These are phyloP conservation scores for Pseudococcus jackbeardsleyi DNA, from an alignment of 2,888 invertebrate species.

Conservation along the genomic window DNA sequence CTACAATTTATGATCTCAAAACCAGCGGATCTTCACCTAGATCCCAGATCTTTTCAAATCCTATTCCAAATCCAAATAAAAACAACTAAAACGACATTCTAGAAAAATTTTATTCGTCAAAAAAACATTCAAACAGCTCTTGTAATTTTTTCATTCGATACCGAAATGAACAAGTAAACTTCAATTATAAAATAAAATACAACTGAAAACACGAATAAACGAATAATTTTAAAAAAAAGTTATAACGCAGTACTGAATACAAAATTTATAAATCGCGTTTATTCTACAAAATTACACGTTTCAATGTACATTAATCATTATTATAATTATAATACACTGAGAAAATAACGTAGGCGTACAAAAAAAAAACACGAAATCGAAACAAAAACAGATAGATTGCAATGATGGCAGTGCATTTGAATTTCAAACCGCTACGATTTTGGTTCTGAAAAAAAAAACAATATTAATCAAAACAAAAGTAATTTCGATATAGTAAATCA, in stretches of 20 bases:
- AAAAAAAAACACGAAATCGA: slow-evolving; percentile 25
- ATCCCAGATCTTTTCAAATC: neutral
- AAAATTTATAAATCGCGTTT: slow-evolving; percentile 54
- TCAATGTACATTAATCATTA: neutral
- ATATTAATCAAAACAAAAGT: neutral
- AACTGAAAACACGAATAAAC: neutral
- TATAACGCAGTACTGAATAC: neutral
- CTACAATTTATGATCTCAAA: too few relatives aligned
- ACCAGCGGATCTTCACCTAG: too few relatives aligned
- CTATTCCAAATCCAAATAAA: neutral
- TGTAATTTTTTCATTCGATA: neutral
- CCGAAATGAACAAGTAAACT: neutral
- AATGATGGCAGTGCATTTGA: slow-evolving; percentile 53
- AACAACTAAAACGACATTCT: neutral
- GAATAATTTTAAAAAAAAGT: neutral
- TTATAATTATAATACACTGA: neutral
- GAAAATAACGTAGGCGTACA: slow-evolving; percentile 18
- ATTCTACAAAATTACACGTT: slow-evolving; percentile 43
- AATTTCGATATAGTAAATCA: neutral
- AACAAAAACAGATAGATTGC: slow-evolving; percentile 53
- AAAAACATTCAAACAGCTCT: too few relatives aligned
- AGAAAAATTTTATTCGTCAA: neutral
- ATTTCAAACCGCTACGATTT: slow-evolving; percentile 48
- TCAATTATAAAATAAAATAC: neutral
- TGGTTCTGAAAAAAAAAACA: neutral